Conservation (phyloP, 2,797 vertebrate genomes). For the Argyrosomus regius region DNA sequence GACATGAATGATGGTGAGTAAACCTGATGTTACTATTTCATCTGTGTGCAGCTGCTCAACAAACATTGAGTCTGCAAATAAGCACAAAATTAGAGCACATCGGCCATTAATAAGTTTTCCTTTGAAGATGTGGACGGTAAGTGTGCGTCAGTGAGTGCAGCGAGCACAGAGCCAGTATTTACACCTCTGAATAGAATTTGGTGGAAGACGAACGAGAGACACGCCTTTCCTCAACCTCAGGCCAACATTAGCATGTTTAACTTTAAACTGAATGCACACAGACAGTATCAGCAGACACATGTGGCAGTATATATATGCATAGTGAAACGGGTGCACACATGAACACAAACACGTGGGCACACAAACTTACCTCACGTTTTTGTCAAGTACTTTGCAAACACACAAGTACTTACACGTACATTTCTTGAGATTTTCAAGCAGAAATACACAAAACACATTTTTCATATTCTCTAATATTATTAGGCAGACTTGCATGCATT, state of each 20-base stretch:
- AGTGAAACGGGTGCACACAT: not conserved
- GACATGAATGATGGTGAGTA: constrained; percentile 63
- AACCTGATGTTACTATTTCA: constrained; percentile 60
- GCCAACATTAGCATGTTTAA: constrained; percentile 67
- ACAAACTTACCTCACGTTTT: not conserved
- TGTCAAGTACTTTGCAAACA: constrained; percentile 10
- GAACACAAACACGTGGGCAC: not conserved
- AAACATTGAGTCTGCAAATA: constrained; percentile 62
- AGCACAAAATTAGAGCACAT: constrained; percentile 60
- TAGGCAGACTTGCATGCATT: not conserved
- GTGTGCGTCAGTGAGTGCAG: constrained; percentile 54
- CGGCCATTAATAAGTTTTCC: constrained; percentile 46
- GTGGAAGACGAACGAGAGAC: constrained; percentile 54
- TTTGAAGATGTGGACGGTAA: constrained; percentile 59
- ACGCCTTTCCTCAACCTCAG: constrained; percentile 67
- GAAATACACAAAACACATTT: not conserved
- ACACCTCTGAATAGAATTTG: constrained; percentile 65
- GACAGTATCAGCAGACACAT: constrained; percentile 31
- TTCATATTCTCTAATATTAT: constrained; percentile 1
- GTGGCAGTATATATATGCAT: constrained; percentile 11
- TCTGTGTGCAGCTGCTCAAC: constrained; percentile 43
- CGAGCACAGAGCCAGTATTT: constrained; percentile 70
- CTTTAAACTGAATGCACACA: constrained; percentile 57
- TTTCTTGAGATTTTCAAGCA: not conserved
- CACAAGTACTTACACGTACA: not conserved